Conservation (phyloP, 2,797 vertebrate genomes). For the Peromyscus nudipes region DNA sequence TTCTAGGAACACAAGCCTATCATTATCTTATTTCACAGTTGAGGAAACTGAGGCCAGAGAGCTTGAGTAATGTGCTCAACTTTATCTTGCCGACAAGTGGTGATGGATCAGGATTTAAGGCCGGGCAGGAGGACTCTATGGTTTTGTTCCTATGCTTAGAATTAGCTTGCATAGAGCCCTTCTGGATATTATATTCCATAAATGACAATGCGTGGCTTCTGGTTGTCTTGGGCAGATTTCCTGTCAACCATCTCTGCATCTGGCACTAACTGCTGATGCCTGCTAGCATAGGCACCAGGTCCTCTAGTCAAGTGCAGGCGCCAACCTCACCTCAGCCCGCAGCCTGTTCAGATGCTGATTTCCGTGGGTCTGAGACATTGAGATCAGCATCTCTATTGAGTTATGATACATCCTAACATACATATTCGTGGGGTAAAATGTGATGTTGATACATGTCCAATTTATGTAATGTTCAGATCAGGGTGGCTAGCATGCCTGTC, state of each 20-base stretch:
- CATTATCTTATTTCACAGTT: not conserved
- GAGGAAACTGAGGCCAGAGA: not conserved
- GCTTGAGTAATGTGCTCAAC: not conserved
- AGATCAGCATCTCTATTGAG: not conserved
- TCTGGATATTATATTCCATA: not conserved
- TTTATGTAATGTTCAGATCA: not conserved
- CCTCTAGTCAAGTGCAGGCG: rapidly evolving
- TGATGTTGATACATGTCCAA: not conserved
- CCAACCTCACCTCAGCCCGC: not conserved
- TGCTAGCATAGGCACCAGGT: not conserved
- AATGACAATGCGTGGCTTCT: not conserved
- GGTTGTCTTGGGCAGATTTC: not conserved
- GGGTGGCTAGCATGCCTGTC: too few relatives aligned
- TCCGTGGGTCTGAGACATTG: not conserved
- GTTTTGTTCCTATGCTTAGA: not conserved
- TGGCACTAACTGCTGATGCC: not conserved
- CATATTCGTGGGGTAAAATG: not conserved
- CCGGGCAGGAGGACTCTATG: rapidly evolving
- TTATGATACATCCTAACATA: not conserved
- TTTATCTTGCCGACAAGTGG: not conserved
- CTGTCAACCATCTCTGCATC: not conserved
- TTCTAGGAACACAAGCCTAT: not conserved
- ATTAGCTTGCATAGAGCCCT: not conserved
- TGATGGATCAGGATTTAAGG: not conserved
- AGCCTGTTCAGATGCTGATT: not conserved